These are phyloP conservation scores for Venturia canescens DNA, from an alignment of 1,140 invertebrate species.

Conservation along the genomic window DNA sequence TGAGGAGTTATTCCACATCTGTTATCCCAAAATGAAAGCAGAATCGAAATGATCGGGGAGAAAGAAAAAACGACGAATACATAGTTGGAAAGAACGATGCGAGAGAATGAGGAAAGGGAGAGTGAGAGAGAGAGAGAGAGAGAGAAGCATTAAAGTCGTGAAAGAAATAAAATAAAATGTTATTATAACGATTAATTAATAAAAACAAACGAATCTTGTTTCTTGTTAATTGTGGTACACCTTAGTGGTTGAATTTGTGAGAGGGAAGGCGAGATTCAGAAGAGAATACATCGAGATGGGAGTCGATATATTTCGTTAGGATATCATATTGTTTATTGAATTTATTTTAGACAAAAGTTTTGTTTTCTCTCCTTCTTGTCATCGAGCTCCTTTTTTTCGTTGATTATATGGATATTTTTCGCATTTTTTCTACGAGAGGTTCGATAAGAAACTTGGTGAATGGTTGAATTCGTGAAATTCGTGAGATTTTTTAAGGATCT, in stretches of 20 bases:
- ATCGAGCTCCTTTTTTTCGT: background rate
- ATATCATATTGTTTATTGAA: slow-evolving; percentile 26
- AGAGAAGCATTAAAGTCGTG: slow-evolving; percentile 51
- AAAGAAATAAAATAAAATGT: slow-evolving; percentile 66
- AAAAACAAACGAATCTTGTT: slow-evolving; percentile 71
- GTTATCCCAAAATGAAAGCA: slow-evolving; percentile 40
- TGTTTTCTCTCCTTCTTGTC: background rate
- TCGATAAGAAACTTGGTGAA: background rate
- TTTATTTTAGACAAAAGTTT: slow-evolving; percentile 9
- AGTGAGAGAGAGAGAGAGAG: slow-evolving; percentile 43
- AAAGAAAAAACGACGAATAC: background rate
- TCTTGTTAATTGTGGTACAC: slow-evolving; percentile 70
- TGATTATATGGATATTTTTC: slow-evolving; percentile 26
- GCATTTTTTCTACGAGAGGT: slow-evolving; percentile 9
- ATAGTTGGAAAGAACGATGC: slow-evolving; percentile 18
- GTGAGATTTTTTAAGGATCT: slow-evolving; percentile 65
- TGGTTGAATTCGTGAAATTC: background rate
- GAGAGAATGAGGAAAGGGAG: slow-evolving; percentile 22
- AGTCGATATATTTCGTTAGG: background rate
- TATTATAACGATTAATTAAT: slow-evolving; percentile 73
- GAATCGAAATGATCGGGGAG: slow-evolving; percentile 33
- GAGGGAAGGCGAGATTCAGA: too few relatives aligned
- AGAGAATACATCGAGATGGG: background rate
- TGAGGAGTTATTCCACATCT: slow-evolving; percentile 27
- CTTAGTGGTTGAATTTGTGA: slow-evolving; percentile 27